Percentiles rank a stretch among this genome's conserved stretches.
These are phyloP conservation scores for Thyatira batis DNA, from an alignment of 2,888 invertebrate species.

Conservation along the genomic window DNA sequence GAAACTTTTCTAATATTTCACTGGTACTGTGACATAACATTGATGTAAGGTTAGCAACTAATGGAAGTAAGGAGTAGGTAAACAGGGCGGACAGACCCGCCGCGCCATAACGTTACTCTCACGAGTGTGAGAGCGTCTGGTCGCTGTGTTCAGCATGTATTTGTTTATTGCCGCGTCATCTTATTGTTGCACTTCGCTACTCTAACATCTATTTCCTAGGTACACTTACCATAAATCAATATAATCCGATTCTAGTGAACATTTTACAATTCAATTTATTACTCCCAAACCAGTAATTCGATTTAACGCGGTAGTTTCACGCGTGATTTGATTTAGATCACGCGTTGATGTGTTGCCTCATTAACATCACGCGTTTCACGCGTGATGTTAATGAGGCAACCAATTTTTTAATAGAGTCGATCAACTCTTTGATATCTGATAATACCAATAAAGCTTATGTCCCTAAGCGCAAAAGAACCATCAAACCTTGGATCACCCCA, in stretches of 20 bases:
- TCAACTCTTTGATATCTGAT: no score
- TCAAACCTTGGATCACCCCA: no score
- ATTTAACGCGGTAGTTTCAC: not conserved
- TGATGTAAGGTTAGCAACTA: slow-evolving; percentile 29
- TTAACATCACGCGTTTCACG: no score
- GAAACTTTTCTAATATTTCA: slow-evolving; percentile 31
- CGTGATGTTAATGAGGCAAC: no score
- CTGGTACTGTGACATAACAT: slow-evolving; percentile 16
- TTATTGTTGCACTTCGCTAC: not conserved
- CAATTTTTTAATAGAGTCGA: no score
- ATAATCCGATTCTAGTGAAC: not conserved
- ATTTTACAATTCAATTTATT: not conserved
- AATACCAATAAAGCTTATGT: no score
- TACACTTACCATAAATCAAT: not conserved
- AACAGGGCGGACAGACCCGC: not conserved
- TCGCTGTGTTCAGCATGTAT: not conserved
- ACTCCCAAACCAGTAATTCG: not conserved
- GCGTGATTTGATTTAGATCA: not conserved
- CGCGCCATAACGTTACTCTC: not conserved
- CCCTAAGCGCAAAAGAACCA: no score
- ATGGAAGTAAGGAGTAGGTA: slow-evolving; percentile 27
- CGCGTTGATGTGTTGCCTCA: no score
- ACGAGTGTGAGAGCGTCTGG: not conserved
- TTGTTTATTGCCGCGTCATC: not conserved
- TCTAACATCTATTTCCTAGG: slow-evolving; percentile 7